A percentile compares a stretch with the other conserved stretches of the same genome.
phyloP scores from a whole-genome alignment of 53 echinoderm and acorn worm species.

The Apostichopus leukothele region DNA sequence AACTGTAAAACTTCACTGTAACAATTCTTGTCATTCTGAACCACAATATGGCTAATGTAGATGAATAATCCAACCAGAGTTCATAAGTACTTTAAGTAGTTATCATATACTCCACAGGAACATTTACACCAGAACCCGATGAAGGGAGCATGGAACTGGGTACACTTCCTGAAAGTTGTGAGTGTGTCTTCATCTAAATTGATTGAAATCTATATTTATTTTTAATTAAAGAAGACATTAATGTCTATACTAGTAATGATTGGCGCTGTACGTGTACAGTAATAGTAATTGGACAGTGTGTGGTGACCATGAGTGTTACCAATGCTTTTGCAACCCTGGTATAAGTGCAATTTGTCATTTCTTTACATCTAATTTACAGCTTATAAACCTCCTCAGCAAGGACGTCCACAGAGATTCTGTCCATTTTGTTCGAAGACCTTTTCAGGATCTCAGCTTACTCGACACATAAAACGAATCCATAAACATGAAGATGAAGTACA shows the following conservation, averaged over 20 bases:
- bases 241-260: too few species aligned
- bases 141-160: background rate
- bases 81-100: too few species aligned
- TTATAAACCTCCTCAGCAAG: background rate
- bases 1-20: too few species aligned
- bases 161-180: background rate
- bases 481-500: constrained; percentile 20
- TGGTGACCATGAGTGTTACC: too few species aligned
- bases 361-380: background rate
- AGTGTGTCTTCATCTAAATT: background rate
- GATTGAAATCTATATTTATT: background rate
- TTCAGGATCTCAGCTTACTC: background rate
- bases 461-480: constrained; percentile 1
- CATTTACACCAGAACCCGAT: constrained; percentile 13
- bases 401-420: background rate
- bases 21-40: too few species aligned
- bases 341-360: too few species aligned
- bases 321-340: too few species aligned
- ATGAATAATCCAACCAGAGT: too few species aligned
- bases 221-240: background rate
- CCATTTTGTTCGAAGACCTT: background rate
- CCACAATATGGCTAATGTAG: too few species aligned
- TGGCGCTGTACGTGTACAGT: too few species aligned
- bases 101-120: background rate
- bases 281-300: too few species aligned